phyloP scores from a whole-genome alignment of 1,140 invertebrate species.

The Ditylenchus dipsaci region DNA sequence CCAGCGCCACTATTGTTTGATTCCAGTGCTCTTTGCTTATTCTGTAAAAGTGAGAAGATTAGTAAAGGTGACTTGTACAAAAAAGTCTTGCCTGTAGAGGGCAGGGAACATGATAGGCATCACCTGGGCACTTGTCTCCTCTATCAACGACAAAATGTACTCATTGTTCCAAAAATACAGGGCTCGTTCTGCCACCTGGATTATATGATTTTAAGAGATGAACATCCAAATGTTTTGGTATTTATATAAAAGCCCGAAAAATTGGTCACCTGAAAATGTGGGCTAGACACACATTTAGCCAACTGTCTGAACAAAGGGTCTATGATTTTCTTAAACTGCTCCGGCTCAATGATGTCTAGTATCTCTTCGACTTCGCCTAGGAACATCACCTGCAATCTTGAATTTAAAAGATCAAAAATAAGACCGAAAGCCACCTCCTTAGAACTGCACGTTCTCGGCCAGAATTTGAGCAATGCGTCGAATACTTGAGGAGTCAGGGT shows the following conservation, averaged over 20 bases:
- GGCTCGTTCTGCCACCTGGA: slow-evolving; percentile 63
- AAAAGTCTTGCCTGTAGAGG: slow-evolving; percentile 54
- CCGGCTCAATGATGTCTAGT: slow-evolving; percentile 64
- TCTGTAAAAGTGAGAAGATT: no score
- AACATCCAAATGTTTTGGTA: no score
- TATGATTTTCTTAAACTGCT: slow-evolving; percentile 64
- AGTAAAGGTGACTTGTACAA: no score
- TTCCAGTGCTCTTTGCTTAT: slow-evolving; percentile 64
- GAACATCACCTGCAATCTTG: slow-evolving; percentile 60
- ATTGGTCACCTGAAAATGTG: slow-evolving; percentile 66
- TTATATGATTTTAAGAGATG: no score
- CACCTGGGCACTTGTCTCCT: slow-evolving; percentile 60
- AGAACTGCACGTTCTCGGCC: slow-evolving; percentile 64
- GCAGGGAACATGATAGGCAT: slow-evolving; percentile 63
- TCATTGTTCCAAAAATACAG: slow-evolving; percentile 66
- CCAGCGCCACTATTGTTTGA: slow-evolving; percentile 63
- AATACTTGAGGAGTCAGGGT: slow-evolving; percentile 59
- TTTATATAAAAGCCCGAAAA: no score
- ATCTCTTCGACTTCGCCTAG: slow-evolving; percentile 65
- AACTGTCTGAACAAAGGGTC: slow-evolving; percentile 63
- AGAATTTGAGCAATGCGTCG: slow-evolving; percentile 62
- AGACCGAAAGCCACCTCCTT: slow-evolving; percentile 59
- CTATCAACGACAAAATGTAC: slow-evolving; percentile 64
- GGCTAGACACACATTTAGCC: slow-evolving; percentile 63
- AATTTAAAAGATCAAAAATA: neutral